Conservation (phyloP, 2,888 invertebrate genomes). For the Nezara viridula region DNA sequence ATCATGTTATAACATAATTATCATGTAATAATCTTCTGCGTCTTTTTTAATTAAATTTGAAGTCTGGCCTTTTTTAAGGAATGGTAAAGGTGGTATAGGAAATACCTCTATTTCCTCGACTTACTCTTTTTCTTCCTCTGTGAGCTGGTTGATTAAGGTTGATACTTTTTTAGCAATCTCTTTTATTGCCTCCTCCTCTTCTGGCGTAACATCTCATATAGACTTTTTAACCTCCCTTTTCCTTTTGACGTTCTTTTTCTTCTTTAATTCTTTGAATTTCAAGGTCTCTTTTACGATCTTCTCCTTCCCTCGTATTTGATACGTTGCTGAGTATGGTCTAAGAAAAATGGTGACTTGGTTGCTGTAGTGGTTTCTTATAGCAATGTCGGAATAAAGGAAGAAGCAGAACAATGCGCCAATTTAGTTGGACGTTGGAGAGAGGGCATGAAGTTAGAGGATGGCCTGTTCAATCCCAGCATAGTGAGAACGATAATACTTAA, state of each 20-base stretch:
- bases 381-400: too few relatives aligned
- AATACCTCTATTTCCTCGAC: neutral
- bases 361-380: too few relatives aligned
- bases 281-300: neutral
- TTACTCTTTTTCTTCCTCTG: neutral
- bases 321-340: too few relatives aligned
- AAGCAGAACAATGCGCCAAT: too few relatives aligned
- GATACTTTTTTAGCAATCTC: neutral
- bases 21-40: neutral
- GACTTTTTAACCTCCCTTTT: neutral
- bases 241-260: neutral
- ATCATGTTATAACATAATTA: too few relatives aligned
- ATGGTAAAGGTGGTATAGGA: neutral
- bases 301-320: neutral
- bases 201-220: neutral
- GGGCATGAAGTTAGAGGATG: too few relatives aligned
- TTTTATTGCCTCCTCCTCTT: slow-evolving; percentile 11
- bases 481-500: too few relatives aligned
- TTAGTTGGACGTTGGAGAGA: too few relatives aligned
- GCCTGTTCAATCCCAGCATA: too few relatives aligned
- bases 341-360: too few relatives aligned
- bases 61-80: neutral
- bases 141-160: slow-evolving; percentile 22
- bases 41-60: slow-evolving; percentile 36
- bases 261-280: too few relatives aligned